Percentiles rank a stretch among this genome's conserved stretches.
Evolutionary conservation across 2,113 vertebrate genomes (phyloP).

Genomic region (Microcebus tavaratra): DNA sequence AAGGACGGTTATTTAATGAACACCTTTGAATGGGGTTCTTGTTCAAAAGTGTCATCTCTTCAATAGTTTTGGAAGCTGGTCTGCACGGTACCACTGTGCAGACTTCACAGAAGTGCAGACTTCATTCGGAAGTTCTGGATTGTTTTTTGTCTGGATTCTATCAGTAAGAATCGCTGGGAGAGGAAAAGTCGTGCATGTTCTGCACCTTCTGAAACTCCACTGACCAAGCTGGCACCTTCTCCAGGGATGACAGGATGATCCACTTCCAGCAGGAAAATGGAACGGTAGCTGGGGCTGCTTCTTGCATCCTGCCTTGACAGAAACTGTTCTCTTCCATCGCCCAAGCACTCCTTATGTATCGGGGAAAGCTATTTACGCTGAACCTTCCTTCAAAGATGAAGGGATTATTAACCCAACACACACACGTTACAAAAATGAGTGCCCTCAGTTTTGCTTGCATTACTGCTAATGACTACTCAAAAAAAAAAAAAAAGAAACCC

Average conservation of each 20-base stretch:
- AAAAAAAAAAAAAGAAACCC: background rate
- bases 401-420: too few relatives aligned
- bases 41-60: background rate
- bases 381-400: too few relatives aligned
- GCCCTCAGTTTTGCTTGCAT: fast-evolving
- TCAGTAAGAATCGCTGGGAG: background rate
- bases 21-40: background rate
- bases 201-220: fast-evolving
- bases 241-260: fast-evolving
- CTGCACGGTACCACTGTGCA: background rate
- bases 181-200: fast-evolving
- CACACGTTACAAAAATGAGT: fast-evolving
- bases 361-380: fast-evolving
- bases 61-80: background rate
- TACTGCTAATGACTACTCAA: background rate
- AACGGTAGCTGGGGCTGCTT: too few relatives aligned
- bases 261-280: background rate
- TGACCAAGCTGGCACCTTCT: fast-evolving
- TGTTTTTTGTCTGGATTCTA: background rate
- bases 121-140: background rate
- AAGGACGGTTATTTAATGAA: background rate
- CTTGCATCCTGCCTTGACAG: background rate
- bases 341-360: fast-evolving
- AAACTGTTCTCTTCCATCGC: fast-evolving
- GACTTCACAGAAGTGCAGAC: too few relatives aligned